phyloP scores from a whole-genome alignment of 2,888 invertebrate species.

The Watsonalla binaria region DNA sequence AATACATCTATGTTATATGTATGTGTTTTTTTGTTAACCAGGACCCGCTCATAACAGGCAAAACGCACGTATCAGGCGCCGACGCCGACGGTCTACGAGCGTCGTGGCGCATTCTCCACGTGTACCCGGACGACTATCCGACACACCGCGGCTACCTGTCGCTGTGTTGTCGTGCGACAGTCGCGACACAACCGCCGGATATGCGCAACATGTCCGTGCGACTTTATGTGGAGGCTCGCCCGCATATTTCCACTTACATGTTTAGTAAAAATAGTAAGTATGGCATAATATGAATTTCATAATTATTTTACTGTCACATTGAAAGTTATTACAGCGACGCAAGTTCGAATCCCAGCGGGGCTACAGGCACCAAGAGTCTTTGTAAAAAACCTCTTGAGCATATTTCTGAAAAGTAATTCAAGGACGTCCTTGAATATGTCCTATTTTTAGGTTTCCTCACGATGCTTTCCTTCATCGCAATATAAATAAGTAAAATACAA shows the following conservation, averaged over 20 bases:
- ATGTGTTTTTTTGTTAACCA: slow-evolving; percentile 17
- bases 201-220: slow-evolving; percentile 67
- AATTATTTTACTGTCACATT: not conserved
- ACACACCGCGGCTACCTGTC: slow-evolving; percentile 64
- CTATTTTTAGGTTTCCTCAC: too few relatives aligned
- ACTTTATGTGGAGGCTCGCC: slow-evolving; percentile 60
- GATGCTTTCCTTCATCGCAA: too few relatives aligned
- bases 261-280: slow-evolving; percentile 75
- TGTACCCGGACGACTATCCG: slow-evolving; percentile 63
- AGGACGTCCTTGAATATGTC: too few relatives aligned
- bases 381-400: too few relatives aligned
- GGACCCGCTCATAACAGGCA: slow-evolving; percentile 63
- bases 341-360: too few relatives aligned
- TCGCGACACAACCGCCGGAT: slow-evolving; percentile 55
- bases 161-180: slow-evolving; percentile 60
- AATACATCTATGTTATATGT: not conserved
- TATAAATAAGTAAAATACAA: too few relatives aligned
- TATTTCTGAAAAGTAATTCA: too few relatives aligned
- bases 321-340: too few relatives aligned
- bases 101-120: slow-evolving; percentile 66
- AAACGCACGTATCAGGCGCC: slow-evolving; percentile 60
- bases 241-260: slow-evolving; percentile 71
- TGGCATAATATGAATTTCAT: not conserved
- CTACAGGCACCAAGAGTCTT: too few relatives aligned
- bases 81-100: slow-evolving; percentile 65